A percentile compares a stretch with the other conserved stretches of the same genome.
Conservation (phyloP, 2,113 vertebrate species). For the Notechis scutatus region DNA sequence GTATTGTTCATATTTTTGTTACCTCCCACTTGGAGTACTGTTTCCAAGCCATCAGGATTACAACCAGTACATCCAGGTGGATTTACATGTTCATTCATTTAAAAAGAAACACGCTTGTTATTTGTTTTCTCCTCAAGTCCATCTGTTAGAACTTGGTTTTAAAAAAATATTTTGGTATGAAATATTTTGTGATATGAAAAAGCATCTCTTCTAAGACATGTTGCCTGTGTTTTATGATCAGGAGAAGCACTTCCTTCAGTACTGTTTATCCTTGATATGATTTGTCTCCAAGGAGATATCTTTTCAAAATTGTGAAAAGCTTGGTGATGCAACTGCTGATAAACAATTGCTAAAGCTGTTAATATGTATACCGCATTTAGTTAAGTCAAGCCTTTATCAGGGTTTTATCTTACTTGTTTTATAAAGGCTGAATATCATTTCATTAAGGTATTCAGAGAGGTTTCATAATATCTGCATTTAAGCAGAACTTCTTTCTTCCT, state of each 20-base stretch:
- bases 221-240: not conserved
- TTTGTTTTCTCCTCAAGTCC: not conserved
- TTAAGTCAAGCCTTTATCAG: not conserved
- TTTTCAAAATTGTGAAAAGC: not conserved
- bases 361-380: not conserved
- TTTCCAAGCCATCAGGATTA: not conserved
- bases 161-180: not conserved
- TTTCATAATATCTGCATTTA: not conserved
- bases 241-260: not conserved
- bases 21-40: not conserved
- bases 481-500: not conserved
- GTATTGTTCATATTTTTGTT: not conserved
- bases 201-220: not conserved
- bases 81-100: not conserved
- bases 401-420: not conserved
- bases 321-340: not conserved
- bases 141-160: not conserved
- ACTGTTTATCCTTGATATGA: not conserved
- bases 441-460: not conserved
- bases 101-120: not conserved
- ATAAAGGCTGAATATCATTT: not conserved
- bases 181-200: not conserved
- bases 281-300: not conserved
- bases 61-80: not conserved
- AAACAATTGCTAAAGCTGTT: not conserved